These are phyloP conservation scores for Drosophila carrolli DNA, from an alignment of 1,140 invertebrate genomes.

Conservation along the genomic window DNA sequence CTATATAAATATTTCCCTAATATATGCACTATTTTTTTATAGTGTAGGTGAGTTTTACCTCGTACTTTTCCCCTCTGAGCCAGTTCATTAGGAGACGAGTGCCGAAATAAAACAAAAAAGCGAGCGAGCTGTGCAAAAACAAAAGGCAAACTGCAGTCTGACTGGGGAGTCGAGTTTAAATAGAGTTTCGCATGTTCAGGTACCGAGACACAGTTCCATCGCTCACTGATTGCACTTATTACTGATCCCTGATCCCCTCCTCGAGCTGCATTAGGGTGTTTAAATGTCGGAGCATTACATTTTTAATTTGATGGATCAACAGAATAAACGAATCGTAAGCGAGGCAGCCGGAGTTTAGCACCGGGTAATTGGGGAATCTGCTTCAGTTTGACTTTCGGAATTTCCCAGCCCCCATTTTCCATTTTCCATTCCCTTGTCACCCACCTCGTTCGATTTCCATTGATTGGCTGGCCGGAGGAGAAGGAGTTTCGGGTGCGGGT, in stretches of 20 bases:
- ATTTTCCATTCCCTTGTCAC: not conserved
- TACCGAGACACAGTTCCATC: slow-evolving; percentile 1
- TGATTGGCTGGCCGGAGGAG: slow-evolving; percentile 17
- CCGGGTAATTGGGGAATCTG: slow-evolving; percentile 62
- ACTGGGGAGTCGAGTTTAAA: slow-evolving; percentile 12
- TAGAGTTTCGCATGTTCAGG: slow-evolving; percentile 12
- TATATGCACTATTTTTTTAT: not conserved
- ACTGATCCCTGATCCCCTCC: slow-evolving; percentile 45
- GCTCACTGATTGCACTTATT: slow-evolving; percentile 77
- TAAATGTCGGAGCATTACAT: slow-evolving; percentile 81
- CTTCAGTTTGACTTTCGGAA: slow-evolving; percentile 50
- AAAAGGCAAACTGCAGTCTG: slow-evolving; percentile 53
- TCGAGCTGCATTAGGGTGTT: slow-evolving; percentile 58
- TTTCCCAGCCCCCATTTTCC: slow-evolving; percentile 7
- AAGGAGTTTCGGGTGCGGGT: not conserved
- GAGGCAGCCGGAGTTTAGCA: slow-evolving; percentile 56
- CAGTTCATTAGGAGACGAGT: slow-evolving; percentile 80
- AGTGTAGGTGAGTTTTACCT: not conserved
- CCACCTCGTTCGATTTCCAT: slow-evolving; percentile 20
- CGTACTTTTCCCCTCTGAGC: slow-evolving; percentile 5
- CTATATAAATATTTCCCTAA: not conserved
- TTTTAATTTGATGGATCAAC: slow-evolving; percentile 84
- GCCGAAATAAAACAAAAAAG: slow-evolving; percentile 61
- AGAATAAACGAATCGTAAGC: slow-evolving; percentile 84
- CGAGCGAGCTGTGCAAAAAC: slow-evolving; percentile 43